Percentiles rank a stretch among this genome's conserved stretches.
Evolutionary conservation across 2,113 vertebrate genomes (phyloP).

Genomic region (Pardalotus punctatus): DNA sequence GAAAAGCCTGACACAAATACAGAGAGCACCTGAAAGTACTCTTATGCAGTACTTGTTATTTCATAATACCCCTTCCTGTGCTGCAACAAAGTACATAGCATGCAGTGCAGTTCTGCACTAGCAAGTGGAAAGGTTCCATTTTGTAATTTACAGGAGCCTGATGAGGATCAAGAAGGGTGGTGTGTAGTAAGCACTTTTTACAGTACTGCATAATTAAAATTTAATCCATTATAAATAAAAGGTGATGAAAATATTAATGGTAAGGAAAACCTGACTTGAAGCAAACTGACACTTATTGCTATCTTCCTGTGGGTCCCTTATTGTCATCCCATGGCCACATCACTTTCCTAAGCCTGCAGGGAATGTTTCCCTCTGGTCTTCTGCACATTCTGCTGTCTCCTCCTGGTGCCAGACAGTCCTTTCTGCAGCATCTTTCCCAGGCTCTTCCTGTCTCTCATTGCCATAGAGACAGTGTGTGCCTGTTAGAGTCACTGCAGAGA

Average conservation of each 20-base stretch:
- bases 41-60: constrained; percentile 19
- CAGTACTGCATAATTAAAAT: background rate
- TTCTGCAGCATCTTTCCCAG: constrained; percentile 47
- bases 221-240: constrained; percentile 3
- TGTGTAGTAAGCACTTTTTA: background rate
- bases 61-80: background rate
- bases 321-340: background rate
- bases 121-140: background rate
- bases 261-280: background rate
- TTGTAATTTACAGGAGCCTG: background rate
- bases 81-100: background rate
- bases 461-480: constrained; percentile 58
- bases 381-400: constrained; percentile 51
- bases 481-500: constrained; percentile 4
- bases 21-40: background rate
- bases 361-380: background rate
- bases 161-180: background rate
- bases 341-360: background rate
- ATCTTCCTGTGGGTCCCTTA: background rate
- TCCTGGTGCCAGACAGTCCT: constrained; percentile 49
- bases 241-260: background rate
- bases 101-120: background rate
- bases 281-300: background rate
- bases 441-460: constrained; percentile 32
- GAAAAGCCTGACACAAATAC: constrained; percentile 13